Evolutionary conservation across 2,113 vertebrate species (phyloP), one percentile per base, ranked within the genome.

Genomic region (Chionodraco myersi): DNA sequence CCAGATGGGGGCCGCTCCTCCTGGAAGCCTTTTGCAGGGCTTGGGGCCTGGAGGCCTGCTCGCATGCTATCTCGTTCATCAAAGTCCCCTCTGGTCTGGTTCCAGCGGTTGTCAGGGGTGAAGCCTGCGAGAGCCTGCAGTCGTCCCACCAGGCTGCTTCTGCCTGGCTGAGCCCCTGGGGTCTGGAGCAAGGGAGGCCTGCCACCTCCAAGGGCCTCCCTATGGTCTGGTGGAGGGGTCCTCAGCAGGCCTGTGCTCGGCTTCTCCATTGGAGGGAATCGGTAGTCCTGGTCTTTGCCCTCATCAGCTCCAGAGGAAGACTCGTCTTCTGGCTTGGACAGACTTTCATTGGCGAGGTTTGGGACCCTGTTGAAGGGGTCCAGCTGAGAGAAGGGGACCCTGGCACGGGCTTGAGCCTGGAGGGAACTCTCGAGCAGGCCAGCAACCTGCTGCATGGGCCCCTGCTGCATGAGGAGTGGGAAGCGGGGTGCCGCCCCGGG

Each of bases 221-320:
- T 95, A 59, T 97, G 95, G 74, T 99, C 98, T 44, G 95, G 88
- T 0, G 97, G 96, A 2, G 96, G 97, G 2, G 94, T 94, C 72
- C 93, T 93, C 64, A 95, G 88, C 21, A 95, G 85, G 47, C 94
- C 94, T 0, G 94, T 93, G 71, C 94, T 93, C 78, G 86, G 94
- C 81, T 96, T 95, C 62, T 95, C 95, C 63, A 92, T 92, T 0
- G 95, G 94, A 86, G 98, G 98, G 91, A 99, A 99, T 68, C 98
- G 97, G 87, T 99, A 99, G 95, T 99, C 98, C 95, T 97, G 94
- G 87, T 99, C 98, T 83, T 94, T 91, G n/a, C 97, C 97, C 83
- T 99, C 98, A 34, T 98, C 96, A 0, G 94, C 95, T 26, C 96
- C 95, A 16, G 96, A 89, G 0, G 96, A 88, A 1, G 96, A 82